These are phyloP conservation scores for Polietes domitor DNA, from an alignment of 2,888 invertebrate species.

Conservation along the genomic window DNA sequence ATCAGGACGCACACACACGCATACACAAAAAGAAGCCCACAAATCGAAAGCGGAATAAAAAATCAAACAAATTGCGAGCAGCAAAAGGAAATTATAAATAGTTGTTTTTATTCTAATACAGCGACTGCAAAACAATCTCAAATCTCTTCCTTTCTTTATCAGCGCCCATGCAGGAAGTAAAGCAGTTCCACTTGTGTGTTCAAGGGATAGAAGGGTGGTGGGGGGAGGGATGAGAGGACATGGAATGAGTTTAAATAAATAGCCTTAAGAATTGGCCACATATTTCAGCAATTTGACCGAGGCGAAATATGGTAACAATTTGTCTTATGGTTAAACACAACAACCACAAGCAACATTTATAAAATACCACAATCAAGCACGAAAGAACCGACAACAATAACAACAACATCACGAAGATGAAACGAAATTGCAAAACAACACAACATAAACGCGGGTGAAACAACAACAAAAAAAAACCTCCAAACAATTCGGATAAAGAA, in stretches of 20 bases:
- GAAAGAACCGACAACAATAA: not conserved
- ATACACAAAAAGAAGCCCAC: not conserved
- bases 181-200: not conserved
- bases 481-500: conserved; percentile 18
- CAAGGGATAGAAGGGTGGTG: not conserved
- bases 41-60: not conserved
- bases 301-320: conserved; percentile 58
- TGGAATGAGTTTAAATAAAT: conserved; percentile 42
- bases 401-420: not conserved
- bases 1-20: not conserved
- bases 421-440: not conserved
- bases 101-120: conserved; percentile 21
- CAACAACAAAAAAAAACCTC: not conserved
- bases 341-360: conserved; percentile 34
- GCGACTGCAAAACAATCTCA: not conserved
- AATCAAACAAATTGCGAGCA: conserved; percentile 22
- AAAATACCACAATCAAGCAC: conserved; percentile 8
- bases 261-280: conserved; percentile 59
- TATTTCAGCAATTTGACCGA: conserved; percentile 58
- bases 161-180: not conserved
- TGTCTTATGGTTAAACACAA: conserved; percentile 60
- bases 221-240: not conserved
- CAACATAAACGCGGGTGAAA: conserved; percentile 30
- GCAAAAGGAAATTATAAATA: conserved; percentile 21
- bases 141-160: not conserved